Base-by-base conservation (phyloP, 2,797 vertebrate genomes). In the Chloroceryle inda region DNA sequence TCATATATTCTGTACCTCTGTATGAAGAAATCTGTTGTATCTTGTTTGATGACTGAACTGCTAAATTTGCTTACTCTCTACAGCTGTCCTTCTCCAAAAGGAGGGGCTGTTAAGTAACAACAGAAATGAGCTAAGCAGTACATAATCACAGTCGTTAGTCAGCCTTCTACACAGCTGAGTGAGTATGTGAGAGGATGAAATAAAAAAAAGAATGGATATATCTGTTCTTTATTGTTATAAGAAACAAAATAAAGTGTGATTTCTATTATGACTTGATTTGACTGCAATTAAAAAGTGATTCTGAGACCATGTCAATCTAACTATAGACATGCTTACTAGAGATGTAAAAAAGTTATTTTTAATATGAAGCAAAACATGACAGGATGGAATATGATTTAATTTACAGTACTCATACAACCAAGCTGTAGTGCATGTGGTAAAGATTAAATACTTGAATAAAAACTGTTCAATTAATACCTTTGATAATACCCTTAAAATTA, bases 331-430 rank as follows among this genome's bases (percentile, higher is more conserved):
- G 35, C 69, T 89, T 88, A 77, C 62, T 88, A 59, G 2, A 58
- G 45, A 67, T 69, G 23, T 71, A 92, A 91, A 91, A 50, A 33
- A 23, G 50, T 72, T 86, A 13, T 94, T 94, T 95, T 89, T 83
- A 72, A 52, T 66, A 58, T 75, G 53, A 75, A 92, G 23, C 24
- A 88, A 88, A 79, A 73, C 2, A 23, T 40, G n/a, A 67, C 22
- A 69, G 64, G 2, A 4, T 81, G 23, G 35, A 75, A 90, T 35
- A 81, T 67, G 23, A 31, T 55, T 90, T 69, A 55, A 85, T 69
- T 92, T 73, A 72, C 27, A 86, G 15, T 22, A 63, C 37, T 81
- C 31, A n/a, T 19, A 64, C 23, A 58, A 17, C 13, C 16, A 88
- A 84, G 42, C 10, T 88, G n/a, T 50, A 55, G 33, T 40, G 58